phyloP scores from a whole-genome alignment of 2,888 invertebrate species.

The Drosophila setosimentum region DNA sequence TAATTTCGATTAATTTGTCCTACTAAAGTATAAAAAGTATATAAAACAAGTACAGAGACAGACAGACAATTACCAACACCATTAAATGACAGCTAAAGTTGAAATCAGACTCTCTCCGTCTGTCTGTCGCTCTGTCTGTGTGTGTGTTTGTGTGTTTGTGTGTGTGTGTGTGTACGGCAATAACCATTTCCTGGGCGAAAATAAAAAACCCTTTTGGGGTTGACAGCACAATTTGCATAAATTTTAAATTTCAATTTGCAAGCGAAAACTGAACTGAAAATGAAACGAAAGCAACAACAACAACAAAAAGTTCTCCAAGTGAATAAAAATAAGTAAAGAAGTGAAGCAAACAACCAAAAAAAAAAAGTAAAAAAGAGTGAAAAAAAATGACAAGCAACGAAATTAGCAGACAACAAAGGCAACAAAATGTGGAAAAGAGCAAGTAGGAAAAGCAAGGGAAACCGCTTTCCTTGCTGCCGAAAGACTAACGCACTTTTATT shows the following conservation, averaged over 20 bases:
- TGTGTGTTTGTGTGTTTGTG: constrained; percentile 1
- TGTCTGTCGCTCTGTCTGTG: background rate
- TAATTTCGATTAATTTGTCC: constrained; percentile 74
- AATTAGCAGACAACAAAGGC: constrained; percentile 79
- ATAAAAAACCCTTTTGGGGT: constrained; percentile 60
- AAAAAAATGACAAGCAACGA: constrained; percentile 36
- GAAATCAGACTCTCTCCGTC: constrained; percentile 10
- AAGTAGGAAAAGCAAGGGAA: background rate
- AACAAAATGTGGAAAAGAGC: constrained; percentile 1
- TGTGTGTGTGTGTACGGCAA: constrained; percentile 43
- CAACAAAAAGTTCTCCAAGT: constrained; percentile 32
- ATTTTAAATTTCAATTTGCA: constrained; percentile 81
- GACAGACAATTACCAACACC: constrained; percentile 67
- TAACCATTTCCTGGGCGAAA: constrained; percentile 63
- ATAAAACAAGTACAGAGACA: background rate
- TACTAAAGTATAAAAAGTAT: background rate
- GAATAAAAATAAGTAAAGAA: constrained; percentile 19
- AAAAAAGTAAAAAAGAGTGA: constrained; percentile 8
- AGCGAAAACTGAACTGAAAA: constrained; percentile 54
- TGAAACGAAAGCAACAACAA: constrained; percentile 50
- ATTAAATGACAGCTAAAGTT: constrained; percentile 62
- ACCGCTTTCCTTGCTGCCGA: constrained; percentile 6
- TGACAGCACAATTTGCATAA: constrained; percentile 79
- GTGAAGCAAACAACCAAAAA: constrained; percentile 16
- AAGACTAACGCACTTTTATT: constrained; percentile 51